A percentile compares a stretch with the other conserved stretches of the same genome.
Conservation (phyloP, 1,140 invertebrate species). For the Drosophila burlai region DNA sequence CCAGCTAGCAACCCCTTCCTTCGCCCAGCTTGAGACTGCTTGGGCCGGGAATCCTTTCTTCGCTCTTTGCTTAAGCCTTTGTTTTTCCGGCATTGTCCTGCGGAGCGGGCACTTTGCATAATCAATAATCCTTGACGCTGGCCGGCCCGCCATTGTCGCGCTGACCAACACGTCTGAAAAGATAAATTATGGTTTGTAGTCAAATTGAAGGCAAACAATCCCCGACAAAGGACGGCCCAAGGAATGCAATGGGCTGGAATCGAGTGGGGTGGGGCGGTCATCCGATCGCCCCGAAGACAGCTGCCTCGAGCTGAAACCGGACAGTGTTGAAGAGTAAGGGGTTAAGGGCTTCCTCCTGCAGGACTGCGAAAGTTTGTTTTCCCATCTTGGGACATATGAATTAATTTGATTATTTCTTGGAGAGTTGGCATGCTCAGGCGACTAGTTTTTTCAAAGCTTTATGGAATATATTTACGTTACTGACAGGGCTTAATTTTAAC, state of each 20-base stretch:
- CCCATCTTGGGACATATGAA: slow-evolving; percentile 44
- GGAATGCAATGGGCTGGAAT: slow-evolving; percentile 50
- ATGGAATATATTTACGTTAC: neutral
- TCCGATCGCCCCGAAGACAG: slow-evolving; percentile 46
- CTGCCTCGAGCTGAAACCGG: slow-evolving; percentile 48
- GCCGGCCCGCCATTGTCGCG: slow-evolving; percentile 66
- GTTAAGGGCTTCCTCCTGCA: slow-evolving; percentile 6
- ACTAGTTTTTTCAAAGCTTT: neutral
- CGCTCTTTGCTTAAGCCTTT: slow-evolving; percentile 76
- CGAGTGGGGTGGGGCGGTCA: slow-evolving; percentile 44
- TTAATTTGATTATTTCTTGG: slow-evolving; percentile 60
- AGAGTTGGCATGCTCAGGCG: neutral
- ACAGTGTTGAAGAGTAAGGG: slow-evolving; percentile 25
- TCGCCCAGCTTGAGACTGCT: slow-evolving; percentile 46
- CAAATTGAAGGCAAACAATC: slow-evolving; percentile 85
- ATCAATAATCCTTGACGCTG: slow-evolving; percentile 85
- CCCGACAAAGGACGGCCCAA: slow-evolving; percentile 48
- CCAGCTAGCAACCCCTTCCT: slow-evolving; percentile 72
- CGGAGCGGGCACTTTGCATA: slow-evolving; percentile 79
- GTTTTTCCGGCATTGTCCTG: slow-evolving; percentile 79
- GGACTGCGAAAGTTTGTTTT: slow-evolving; percentile 54
- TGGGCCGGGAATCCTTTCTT: slow-evolving; percentile 38
- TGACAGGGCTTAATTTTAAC: neutral
- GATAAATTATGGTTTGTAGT: slow-evolving; percentile 85
- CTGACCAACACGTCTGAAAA: slow-evolving; percentile 83